A percentile compares a stretch with the other conserved stretches of the same genome.
Evolutionary conservation across 2,113 vertebrate species (phyloP).

Genomic region (Sebastes schlegelii): DNA sequence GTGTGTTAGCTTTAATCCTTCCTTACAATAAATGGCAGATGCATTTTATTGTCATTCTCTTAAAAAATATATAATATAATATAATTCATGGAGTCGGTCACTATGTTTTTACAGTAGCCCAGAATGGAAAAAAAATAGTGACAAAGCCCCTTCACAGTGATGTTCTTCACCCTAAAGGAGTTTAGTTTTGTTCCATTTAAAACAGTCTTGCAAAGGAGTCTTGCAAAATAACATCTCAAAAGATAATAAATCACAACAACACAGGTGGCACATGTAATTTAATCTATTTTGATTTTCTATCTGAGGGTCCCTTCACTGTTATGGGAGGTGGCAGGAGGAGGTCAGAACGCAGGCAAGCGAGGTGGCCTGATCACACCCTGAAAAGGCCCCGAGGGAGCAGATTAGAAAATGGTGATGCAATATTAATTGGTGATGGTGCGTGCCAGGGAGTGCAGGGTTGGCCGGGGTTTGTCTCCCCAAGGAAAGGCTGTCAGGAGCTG

Average conservation of each 20-base stretch:
- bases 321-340: slow-evolving; percentile 36
- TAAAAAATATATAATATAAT: too few relatives aligned
- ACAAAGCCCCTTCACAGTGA: neutral
- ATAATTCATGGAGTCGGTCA: too few relatives aligned
- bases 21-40: too few relatives aligned
- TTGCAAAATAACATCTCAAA: slow-evolving; percentile 9
- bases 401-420: slow-evolving; percentile 83
- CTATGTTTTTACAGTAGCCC: too few relatives aligned
- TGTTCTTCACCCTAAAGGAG: neutral
- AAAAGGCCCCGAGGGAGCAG: slow-evolving; percentile 51
- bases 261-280: neutral
- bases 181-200: slow-evolving; percentile 2
- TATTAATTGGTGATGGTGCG: slow-evolving; percentile 83
- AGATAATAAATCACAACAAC: slow-evolving; percentile 4
- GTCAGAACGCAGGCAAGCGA: slow-evolving; percentile 27
- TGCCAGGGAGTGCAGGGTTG: slow-evolving; percentile 74
- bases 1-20: neutral
- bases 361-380: slow-evolving; percentile 57
- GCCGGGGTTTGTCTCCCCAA: slow-evolving; percentile 76
- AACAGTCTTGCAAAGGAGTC: neutral
- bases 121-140: neutral
- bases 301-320: neutral
- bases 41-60: neutral
- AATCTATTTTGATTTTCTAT: slow-evolving; percentile 5
- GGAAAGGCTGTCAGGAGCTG: slow-evolving; percentile 82